Evolutionary conservation across 2,797 vertebrate species (phyloP), one percentile per base, ranked within the genome.

Genomic region (Tolypeutes matacus): DNA sequence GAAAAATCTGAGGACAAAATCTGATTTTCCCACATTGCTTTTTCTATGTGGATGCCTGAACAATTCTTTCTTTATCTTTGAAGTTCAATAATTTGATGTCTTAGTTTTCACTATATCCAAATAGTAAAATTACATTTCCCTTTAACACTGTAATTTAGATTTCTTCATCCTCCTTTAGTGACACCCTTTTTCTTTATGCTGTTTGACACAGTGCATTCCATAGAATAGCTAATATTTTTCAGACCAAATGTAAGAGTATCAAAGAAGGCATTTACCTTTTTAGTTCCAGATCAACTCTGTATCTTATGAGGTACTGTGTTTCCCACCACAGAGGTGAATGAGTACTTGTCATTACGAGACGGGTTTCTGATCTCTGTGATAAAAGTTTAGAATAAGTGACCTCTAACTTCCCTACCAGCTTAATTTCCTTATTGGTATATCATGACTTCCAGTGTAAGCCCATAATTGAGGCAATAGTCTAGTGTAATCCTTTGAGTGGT

Each of bases 11-110:
- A 84, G 70, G 7, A n/a, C n/a, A 72, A 46, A 46, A 13, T 17
- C 76, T 92, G 60, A 65, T 91, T 96, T 92, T 49, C 51, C 36
- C 64, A 53, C 34, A 6, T 17, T 73, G 56, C 51, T 53, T 91
- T 87, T 95, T 86, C 64, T 90, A 0, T 77, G 39, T 64, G 49
- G 14, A 49, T 73, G 13, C 31, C 29, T 69, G 14, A 65, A 70
- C 72, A 75, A 65, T 51, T 91, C 51, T 78, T 78, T 82, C 46
- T 92, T 92, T 86, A 89, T 81, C 46, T 58, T 84, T 60, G 58
- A 95, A 77, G 69, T 91, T 91, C 60, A 86, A 4, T 76, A 69
- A 87, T 56, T 53, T 82, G 58, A 39, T 58, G 14, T 64, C 36
- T 76, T 77, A 18, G 3, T 78, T 83, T 86, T 69, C 18, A 20